A percentile compares a stretch with the other conserved stretches of the same genome.
Evolutionary conservation across 92 coral and sea anemone genomes (phyloP).

Genomic region (Bergia puertoricense): DNA sequence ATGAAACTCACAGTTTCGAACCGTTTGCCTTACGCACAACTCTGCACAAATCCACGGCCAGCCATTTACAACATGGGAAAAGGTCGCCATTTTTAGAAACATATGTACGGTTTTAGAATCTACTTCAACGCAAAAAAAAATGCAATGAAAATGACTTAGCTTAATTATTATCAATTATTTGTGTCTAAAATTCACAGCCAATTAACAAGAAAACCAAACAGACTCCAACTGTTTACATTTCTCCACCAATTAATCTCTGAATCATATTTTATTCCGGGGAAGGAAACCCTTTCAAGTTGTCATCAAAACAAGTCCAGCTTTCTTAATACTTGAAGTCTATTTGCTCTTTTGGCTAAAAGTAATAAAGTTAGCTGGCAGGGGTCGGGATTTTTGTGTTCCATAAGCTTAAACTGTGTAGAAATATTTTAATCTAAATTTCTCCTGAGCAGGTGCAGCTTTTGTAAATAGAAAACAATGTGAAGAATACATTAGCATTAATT

Average conservation of each 20-base stretch:
- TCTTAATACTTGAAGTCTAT: not conserved
- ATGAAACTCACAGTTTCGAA: not conserved
- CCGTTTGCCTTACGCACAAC: not conserved
- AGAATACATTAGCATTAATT: constrained; percentile 64
- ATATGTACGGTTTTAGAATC: constrained; percentile 7
- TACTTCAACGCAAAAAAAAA: constrained; percentile 55
- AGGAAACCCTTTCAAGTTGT: not conserved
- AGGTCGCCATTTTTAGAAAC: constrained; percentile 23
- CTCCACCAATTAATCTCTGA: constrained; percentile 65
- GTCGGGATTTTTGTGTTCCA: constrained; percentile 10
- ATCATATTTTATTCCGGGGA: constrained; percentile 2
- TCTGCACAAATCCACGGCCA: not conserved
- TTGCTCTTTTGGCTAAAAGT: constrained; percentile 31
- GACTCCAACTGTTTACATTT: constrained; percentile 59
- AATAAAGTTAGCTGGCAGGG: constrained; percentile 26
- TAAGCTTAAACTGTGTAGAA: constrained; percentile 21
- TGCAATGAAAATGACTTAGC: constrained; percentile 50
- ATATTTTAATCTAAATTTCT: constrained; percentile 34
- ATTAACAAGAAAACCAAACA: constrained; percentile 81
- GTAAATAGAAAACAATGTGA: constrained; percentile 30
- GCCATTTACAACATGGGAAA: not conserved
- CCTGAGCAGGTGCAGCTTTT: constrained; percentile 31
- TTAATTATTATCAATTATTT: constrained; percentile 72
- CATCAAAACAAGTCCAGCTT: not conserved
- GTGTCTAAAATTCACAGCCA: constrained; percentile 69